A percentile compares a stretch with the other conserved stretches of the same genome.
These are phyloP conservation scores for Caracal caracal DNA, from an alignment of 2,113 vertebrate genomes.

Conservation along the genomic window DNA sequence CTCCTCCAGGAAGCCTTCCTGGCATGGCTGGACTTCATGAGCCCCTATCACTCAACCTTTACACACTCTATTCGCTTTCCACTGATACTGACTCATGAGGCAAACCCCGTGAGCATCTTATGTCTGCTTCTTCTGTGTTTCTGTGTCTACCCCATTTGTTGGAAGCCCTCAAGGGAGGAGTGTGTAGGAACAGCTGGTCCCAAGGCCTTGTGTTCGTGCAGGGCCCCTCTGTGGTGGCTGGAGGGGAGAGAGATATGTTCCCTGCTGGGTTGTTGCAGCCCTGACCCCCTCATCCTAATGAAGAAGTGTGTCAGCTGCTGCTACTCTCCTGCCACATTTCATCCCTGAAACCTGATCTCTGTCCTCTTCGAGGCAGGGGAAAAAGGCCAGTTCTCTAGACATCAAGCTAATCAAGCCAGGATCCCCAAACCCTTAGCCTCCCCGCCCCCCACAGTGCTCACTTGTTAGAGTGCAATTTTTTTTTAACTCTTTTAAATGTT, in stretches of 20 bases:
- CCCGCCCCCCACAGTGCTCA: neutral
- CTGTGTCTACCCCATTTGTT: constrained; percentile 5
- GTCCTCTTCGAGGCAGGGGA: neutral
- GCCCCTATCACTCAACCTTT: neutral
- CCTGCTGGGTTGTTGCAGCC: neutral
- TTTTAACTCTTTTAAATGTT: too few species aligned
- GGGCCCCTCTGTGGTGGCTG: constrained; percentile 26
- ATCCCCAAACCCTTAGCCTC: neutral
- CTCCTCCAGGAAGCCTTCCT: constrained; percentile 15
- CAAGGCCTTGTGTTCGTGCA: constrained; percentile 43
- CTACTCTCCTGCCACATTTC: constrained; percentile 49
- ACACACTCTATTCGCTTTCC: neutral
- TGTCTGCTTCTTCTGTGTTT: neutral
- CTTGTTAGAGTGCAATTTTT: constrained; percentile 6
- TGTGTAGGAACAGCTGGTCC: constrained; percentile 67
- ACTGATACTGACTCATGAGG: neutral
- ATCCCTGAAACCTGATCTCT: constrained; percentile 58
- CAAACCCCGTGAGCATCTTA: neutral
- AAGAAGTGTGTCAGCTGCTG: constrained; percentile 73
- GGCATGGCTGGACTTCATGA: neutral
- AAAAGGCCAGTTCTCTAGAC: neutral
- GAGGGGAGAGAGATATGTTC: neutral
- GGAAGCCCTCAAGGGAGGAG: constrained; percentile 40
- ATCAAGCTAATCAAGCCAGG: neutral
- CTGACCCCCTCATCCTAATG: neutral